These are phyloP conservation scores for Minunthozetes semirufus DNA, from an alignment of 2,888 invertebrate genomes.

Conservation along the genomic window DNA sequence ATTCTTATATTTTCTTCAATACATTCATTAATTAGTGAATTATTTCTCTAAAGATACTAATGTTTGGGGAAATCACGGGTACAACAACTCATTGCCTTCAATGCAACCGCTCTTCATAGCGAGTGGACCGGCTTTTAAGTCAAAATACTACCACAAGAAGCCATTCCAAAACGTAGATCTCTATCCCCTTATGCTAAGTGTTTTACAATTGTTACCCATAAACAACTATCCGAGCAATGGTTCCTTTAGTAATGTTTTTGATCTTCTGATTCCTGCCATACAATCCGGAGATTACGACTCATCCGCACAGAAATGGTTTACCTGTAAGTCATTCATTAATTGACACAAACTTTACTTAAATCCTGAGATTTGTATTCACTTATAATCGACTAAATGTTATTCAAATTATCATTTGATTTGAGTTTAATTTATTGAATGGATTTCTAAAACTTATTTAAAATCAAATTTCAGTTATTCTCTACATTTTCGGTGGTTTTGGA, in stretches of 20 bases:
- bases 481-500: slow-evolving; percentile 17
- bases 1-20: neutral
- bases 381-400: no score
- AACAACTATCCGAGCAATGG: slow-evolving; percentile 51
- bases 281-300: neutral
- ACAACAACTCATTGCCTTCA: slow-evolving; percentile 50
- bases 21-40: neutral
- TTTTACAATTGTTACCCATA: slow-evolving; percentile 52
- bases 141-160: slow-evolving; percentile 45
- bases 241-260: slow-evolving; percentile 49
- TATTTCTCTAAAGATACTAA: neutral
- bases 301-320: slow-evolving; percentile 7
- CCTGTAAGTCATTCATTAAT: neutral
- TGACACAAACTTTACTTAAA: no score
- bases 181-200: slow-evolving; percentile 58
- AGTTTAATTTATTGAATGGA: no score
- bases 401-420: no score
- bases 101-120: slow-evolving; percentile 69
- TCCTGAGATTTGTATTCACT: no score
- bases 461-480: slow-evolving; percentile 1
- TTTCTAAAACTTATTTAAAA: neutral
- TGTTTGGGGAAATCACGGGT: slow-evolving; percentile 49
- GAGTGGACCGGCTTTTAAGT: slow-evolving; percentile 59
- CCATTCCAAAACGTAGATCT: slow-evolving; percentile 61
- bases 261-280: slow-evolving; percentile 46